Evolutionary conservation across 2,888 invertebrate species (phyloP), one percentile per base, ranked within the genome.

Genomic region (Macrophya annulata): DNA sequence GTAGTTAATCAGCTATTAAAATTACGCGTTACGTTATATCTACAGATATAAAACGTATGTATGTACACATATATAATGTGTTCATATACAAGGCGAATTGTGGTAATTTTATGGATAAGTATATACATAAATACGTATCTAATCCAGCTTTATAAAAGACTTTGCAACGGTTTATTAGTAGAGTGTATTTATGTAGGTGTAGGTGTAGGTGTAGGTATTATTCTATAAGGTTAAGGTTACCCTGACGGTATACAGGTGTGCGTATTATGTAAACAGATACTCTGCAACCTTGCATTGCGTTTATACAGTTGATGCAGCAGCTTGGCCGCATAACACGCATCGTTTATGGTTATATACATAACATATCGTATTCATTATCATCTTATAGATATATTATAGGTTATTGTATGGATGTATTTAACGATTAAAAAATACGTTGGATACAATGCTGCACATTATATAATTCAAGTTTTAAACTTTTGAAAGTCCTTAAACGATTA

Each of bases 161-260:
- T 25, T 1, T 1, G 55, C 55, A 15, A 17, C 55, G 15, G 65
- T 65, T 31, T 25, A 31, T 10, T 65, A 31, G 65, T 65, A 25
- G 31, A 65, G 37, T 8, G 17, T 72, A 15, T 10, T 17, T 76
- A 31, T 8, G 5, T 68, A 68, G 25, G 25, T 68, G 6, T 37
- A 15, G 12, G 17, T 72, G 74, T 74, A 21, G 71, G 10, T 74
- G 25, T 25, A 77, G 77, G 77, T 51, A 51, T 77, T 15, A 77
- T 45, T 74, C 51, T 59, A 62, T 81, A 81, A 81, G 81, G 81
- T 81, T 81, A 81, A 81, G 81, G 81, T 81, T 81, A 21, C 81
- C 55, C 25, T 10, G 25, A 48, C 81, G 59, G 1, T 21, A 31
- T 31, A 43, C 81, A 81, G 81, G 81, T 81, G 81, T 81, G 62